A percentile compares a stretch with the other conserved stretches of the same genome.
Conservation (phyloP, 2,113 vertebrate species). For the Ophthalmolycus amberensis region DNA sequence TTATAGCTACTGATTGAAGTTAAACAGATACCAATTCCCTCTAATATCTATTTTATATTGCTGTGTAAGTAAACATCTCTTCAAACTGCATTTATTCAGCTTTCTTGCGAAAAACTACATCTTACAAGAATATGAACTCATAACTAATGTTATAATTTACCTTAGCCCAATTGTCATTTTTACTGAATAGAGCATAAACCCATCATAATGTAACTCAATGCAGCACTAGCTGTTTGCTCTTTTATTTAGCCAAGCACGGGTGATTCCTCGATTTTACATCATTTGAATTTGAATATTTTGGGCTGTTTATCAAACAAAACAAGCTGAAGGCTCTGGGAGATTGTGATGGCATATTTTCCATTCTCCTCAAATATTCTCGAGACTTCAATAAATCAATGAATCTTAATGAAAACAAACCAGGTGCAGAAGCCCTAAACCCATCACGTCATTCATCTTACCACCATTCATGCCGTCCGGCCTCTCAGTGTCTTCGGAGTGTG, state of each 20-base stretch:
- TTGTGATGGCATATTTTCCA: background rate
- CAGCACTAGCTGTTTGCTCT: background rate
- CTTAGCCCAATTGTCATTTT: background rate
- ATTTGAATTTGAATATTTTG: background rate
- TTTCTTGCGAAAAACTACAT: background rate
- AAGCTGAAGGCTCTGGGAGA: background rate
- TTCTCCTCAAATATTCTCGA: background rate
- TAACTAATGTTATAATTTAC: background rate
- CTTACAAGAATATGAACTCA: background rate
- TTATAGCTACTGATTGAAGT: background rate
- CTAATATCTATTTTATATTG: background rate
- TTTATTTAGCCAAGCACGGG: background rate
- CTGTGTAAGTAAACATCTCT: background rate
- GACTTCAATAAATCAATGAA: background rate
- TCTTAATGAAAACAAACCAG: background rate
- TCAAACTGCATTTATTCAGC: background rate
- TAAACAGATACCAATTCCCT: background rate
- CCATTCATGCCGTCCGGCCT: background rate
- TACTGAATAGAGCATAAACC: background rate
- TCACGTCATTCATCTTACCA: background rate
- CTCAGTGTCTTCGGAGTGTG: slow-evolving; percentile 12
- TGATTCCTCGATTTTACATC: background rate
- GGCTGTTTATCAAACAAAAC: background rate
- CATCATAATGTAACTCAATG: background rate
- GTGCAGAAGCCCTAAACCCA: background rate